These are phyloP conservation scores for Struthidea cinerea DNA, from an alignment of 2,113 vertebrate genomes.

Conservation along the genomic window DNA sequence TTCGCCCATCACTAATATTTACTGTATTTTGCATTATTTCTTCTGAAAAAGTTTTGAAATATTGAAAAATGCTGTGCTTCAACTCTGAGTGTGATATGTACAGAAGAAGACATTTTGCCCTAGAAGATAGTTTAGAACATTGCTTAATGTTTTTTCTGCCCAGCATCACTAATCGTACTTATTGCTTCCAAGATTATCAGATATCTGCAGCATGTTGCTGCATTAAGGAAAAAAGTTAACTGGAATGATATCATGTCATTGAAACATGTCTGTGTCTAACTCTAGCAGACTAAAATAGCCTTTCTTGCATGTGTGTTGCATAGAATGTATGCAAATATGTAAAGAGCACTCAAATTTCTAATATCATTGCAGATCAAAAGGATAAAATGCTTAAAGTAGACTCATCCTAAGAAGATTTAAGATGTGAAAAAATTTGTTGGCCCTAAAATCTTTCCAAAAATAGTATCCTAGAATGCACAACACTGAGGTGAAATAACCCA, in stretches of 20 bases:
- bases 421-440: background rate
- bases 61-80: slow-evolving; percentile 6
- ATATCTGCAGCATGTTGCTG: background rate
- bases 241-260: background rate
- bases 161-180: background rate
- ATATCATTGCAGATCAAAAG: background rate
- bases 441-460: background rate
- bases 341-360: background rate
- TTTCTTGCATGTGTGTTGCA: background rate
- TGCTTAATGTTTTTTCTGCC: background rate
- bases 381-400: background rate
- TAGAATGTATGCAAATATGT: background rate
- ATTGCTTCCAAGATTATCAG: background rate
- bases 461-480: background rate
- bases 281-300: background rate
- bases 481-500: background rate
- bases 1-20: slow-evolving; percentile 61
- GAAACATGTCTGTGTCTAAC: background rate
- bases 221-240: background rate
- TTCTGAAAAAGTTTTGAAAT: background rate
- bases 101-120: background rate
- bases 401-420: background rate
- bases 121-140: background rate
- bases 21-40: background rate
- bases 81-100: background rate